Conservation (phyloP, 2,797 vertebrate genomes). For the Karalla daura region DNA sequence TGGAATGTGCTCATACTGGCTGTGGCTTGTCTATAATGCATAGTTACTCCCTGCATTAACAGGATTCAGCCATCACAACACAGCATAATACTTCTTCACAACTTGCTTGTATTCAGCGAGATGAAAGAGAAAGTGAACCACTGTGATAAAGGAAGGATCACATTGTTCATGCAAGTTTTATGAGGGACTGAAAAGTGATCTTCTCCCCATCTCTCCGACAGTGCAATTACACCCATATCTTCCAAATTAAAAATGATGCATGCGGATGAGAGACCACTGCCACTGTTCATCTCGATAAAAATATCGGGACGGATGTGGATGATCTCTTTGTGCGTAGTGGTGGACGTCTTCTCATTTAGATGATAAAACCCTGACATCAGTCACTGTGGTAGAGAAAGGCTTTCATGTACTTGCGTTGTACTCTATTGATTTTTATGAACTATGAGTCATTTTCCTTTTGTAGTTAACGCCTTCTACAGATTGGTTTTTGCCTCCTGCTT, state of each 20-base stretch:
- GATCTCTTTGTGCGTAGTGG: neutral
- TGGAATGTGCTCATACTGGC: slow-evolving; percentile 51
- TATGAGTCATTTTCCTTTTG: neutral
- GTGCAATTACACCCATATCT: slow-evolving; percentile 20
- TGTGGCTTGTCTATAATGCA: slow-evolving; percentile 59
- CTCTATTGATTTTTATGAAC: slow-evolving; percentile 8
- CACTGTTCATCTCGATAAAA: neutral
- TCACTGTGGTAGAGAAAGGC: slow-evolving; percentile 24
- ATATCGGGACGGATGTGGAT: neutral
- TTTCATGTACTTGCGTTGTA: slow-evolving; percentile 2
- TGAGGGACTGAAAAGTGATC: slow-evolving; percentile 63
- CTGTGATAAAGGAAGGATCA: slow-evolving; percentile 70
- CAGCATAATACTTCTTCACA: slow-evolving; percentile 6
- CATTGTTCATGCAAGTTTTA: slow-evolving; percentile 66
- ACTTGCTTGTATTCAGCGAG: slow-evolving; percentile 23
- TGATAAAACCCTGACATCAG: slow-evolving; percentile 10
- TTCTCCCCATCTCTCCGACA: slow-evolving; percentile 27
- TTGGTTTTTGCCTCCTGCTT: neutral
- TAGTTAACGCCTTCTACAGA: neutral
- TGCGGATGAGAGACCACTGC: neutral
- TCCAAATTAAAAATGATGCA: slow-evolving; percentile 12
- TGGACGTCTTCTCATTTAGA: neutral
- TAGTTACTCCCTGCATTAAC: slow-evolving; percentile 40
- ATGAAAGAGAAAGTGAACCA: slow-evolving; percentile 64
- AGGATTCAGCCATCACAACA: slow-evolving; percentile 30